Base-by-base conservation (phyloP, 2,888 invertebrate species). In the Achlya flavicornis region DNA sequence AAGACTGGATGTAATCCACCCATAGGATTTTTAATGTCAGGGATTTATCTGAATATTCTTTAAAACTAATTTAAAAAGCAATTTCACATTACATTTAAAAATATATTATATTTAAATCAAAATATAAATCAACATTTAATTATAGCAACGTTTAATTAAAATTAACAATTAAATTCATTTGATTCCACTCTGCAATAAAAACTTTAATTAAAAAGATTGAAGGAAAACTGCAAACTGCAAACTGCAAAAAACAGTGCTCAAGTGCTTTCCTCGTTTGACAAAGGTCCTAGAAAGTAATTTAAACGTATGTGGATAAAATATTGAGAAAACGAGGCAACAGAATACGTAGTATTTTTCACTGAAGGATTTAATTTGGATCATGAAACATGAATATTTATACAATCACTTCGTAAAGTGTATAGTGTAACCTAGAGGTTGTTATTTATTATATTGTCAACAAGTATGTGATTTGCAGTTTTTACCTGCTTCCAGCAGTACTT, bases 131-230 rank as follows among this genome's bases (percentile, higher is more conserved):
- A 38, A 10, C 38, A 38, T 38, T 0, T 38, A 35, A 10, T 41
- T 35, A 5, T n/a, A 6, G 32, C n/a, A 33, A 6, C 33, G 3
- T 58, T 58, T 58, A 58, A 58, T 58, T 58, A 58, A 33, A 59
- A 41, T 3, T n/a, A 11, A 77, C 78, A 77, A 77, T 77, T 77
- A 76, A 74, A 77, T 77, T 74, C 75, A 75, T 77, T 78, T 72
- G 68, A 66, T 77, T 66, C 72, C 67, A 63, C 66, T 72, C 71
- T 68, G 72, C 74, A 75, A 72, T 78, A 78, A 77, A 77, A 77
- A 70, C 70, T 78, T 73, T 78, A 77, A 77, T 77, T 78, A 78
- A 77, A 77, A 72, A 33, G 71, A 70, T 73, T 66, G 69, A 70
- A 38, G 19, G 16, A n/a, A 35, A 38, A 71, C 33, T 67, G 61